Evolutionary conservation across 2,888 invertebrate species (phyloP).

Genomic region (Microctonus aethiopoides): DNA sequence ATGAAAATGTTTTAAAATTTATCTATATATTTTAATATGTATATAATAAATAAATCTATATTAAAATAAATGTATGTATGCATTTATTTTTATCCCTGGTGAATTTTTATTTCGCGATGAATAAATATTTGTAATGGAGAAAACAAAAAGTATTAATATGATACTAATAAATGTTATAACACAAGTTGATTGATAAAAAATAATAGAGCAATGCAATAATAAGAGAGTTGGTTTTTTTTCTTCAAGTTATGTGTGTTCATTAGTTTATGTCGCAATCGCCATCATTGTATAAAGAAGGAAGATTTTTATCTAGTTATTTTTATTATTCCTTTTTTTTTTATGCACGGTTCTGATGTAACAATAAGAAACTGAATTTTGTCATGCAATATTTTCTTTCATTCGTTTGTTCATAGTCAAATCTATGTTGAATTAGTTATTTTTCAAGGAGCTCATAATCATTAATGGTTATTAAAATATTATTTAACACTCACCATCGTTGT

Average conservation of each 20-base stretch:
- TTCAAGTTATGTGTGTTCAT: not conserved
- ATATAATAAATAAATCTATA: too few relatives aligned
- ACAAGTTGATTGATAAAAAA: not conserved
- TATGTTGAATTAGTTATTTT: too few relatives aligned
- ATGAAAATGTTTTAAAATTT: conserved; percentile 8
- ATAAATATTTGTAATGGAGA: not conserved
- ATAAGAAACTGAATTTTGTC: conserved; percentile 57
- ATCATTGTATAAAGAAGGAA: not conserved
- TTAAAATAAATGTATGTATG: too few relatives aligned
- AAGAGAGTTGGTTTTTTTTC: not conserved
- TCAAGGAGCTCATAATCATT: too few relatives aligned
- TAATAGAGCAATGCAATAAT: not conserved
- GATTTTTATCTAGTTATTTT: not conserved
- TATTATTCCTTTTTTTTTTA: conserved; percentile 44
- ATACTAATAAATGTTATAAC: not conserved
- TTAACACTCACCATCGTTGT: conserved; percentile 61
- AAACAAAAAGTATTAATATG: not conserved
- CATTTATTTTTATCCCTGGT: not conserved
- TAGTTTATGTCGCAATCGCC: not conserved
- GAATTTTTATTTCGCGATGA: not conserved
- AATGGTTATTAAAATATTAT: conserved; percentile 14
- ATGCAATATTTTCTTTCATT: conserved; percentile 50
- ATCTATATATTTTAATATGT: not conserved
- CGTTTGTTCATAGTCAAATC: too few relatives aligned
- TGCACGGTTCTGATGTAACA: conserved; percentile 56